Evolutionary conservation across 2,888 invertebrate genomes (phyloP).

Genomic region (Galeopsomyia nigrocyanea): DNA sequence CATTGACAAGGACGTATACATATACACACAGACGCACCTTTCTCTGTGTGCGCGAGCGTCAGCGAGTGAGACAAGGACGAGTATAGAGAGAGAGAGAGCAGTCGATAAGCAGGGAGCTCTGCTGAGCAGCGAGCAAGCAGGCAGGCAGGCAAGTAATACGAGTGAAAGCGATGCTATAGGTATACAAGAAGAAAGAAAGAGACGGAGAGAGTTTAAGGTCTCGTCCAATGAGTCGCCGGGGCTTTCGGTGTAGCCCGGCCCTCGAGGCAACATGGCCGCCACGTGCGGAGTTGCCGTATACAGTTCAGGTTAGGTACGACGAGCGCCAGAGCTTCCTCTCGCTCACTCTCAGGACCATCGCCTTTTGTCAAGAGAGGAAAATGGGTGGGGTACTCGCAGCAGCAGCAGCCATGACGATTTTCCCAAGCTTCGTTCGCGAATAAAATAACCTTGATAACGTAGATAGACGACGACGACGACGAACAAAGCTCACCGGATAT

Average conservation of each 20-base stretch:
- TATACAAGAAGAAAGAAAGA: slow-evolving; percentile 25
- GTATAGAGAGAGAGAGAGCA: slow-evolving; percentile 26
- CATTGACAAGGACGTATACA: slow-evolving; percentile 24
- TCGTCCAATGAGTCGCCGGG: slow-evolving; percentile 64
- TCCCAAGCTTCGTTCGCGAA: background rate
- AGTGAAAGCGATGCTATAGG: slow-evolving; percentile 13
- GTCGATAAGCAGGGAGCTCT: slow-evolving; percentile 15
- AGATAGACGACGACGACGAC: too few species aligned
- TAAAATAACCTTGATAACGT: too few species aligned
- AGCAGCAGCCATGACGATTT: background rate
- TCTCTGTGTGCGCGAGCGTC: background rate
- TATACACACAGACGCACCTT: slow-evolving; percentile 25
- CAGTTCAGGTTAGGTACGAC: slow-evolving; percentile 54
- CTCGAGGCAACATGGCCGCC: slow-evolving; percentile 67
- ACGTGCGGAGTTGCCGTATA: slow-evolving; percentile 47
- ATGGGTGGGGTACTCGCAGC: slow-evolving; percentile 38
- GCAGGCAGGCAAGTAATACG: background rate
- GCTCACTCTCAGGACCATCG: slow-evolving; percentile 51
- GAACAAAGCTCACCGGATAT: too few species aligned
- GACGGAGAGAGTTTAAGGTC: slow-evolving; percentile 21
- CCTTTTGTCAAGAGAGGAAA: slow-evolving; percentile 50
- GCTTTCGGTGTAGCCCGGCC: slow-evolving; percentile 66
- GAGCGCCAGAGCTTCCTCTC: slow-evolving; percentile 27
- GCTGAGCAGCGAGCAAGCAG: slow-evolving; percentile 5
- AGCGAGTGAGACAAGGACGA: background rate